Conservation (phyloP, 1,140 invertebrate species). For the Bactericera cockerelli region DNA sequence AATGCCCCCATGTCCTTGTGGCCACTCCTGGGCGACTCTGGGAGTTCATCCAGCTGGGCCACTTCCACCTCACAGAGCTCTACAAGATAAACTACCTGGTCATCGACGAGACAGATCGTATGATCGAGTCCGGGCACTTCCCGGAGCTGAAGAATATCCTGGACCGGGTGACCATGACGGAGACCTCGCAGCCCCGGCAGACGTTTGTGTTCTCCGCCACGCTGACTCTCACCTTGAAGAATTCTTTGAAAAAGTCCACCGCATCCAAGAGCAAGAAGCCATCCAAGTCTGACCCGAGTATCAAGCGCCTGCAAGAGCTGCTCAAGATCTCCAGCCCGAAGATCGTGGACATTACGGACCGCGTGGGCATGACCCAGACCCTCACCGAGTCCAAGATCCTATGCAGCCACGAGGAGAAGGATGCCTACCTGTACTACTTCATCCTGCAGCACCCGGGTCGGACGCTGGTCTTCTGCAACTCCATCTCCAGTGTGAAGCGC, state of each 20-base stretch:
- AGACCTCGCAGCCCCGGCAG: slow-evolving; percentile 46
- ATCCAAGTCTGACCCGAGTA: background rate
- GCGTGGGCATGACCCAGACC: slow-evolving; percentile 58
- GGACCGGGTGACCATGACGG: slow-evolving; percentile 58
- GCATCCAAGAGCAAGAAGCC: background rate
- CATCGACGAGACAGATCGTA: slow-evolving; percentile 96
- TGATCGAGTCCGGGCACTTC: slow-evolving; percentile 95
- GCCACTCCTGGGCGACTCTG: slow-evolving; percentile 91
- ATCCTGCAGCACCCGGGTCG: slow-evolving; percentile 65
- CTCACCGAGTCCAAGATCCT: slow-evolving; percentile 69
- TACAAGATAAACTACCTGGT: slow-evolving; percentile 61
- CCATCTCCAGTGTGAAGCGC: slow-evolving; percentile 78
- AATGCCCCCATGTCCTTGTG: slow-evolving; percentile 81
- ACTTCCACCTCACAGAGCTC: slow-evolving; percentile 54
- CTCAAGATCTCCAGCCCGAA: slow-evolving; percentile 73
- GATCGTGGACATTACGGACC: slow-evolving; percentile 79
- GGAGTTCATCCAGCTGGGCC: slow-evolving; percentile 72
- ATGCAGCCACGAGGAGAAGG: slow-evolving; percentile 62
- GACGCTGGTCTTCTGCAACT: slow-evolving; percentile 95
- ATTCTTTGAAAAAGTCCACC: background rate
- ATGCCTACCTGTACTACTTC: slow-evolving; percentile 89
- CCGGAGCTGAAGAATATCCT: slow-evolving; percentile 74
- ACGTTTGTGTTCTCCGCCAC: slow-evolving; percentile 98
- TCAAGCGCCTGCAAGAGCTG: slow-evolving; percentile 49
- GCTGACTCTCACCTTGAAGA: slow-evolving; percentile 34